Conservation (phyloP, 2,888 invertebrate species). For the Tinea trinotella region DNA sequence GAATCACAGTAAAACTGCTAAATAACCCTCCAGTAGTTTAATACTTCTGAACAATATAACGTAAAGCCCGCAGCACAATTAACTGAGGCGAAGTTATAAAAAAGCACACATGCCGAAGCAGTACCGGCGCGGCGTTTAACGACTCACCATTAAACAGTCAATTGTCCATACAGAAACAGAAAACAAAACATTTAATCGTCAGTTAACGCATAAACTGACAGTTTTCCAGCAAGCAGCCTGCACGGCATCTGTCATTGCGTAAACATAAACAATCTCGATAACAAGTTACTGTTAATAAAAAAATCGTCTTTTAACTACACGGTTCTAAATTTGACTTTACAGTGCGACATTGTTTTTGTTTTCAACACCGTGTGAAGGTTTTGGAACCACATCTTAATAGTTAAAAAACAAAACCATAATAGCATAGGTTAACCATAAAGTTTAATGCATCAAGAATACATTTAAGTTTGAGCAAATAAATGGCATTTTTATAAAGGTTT, state of each 20-base stretch:
- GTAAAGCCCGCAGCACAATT: background rate
- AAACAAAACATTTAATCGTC: conserved; percentile 15
- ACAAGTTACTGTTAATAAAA: background rate
- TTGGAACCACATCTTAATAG: background rate
- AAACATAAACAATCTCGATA: conserved; percentile 33
- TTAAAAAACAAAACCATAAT: too few species aligned
- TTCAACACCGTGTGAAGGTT: background rate
- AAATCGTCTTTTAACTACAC: background rate
- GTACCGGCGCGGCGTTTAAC: background rate
- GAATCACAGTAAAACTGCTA: too few species aligned
- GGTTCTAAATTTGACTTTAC: background rate
- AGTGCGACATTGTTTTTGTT: background rate
- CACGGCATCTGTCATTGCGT: conserved; percentile 44
- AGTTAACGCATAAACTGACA: conserved; percentile 12
- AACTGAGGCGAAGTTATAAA: background rate
- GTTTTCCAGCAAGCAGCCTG: conserved; percentile 11
- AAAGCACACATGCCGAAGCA: background rate
- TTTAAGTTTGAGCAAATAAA: too few species aligned
- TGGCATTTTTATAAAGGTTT: too few species aligned
- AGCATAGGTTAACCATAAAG: too few species aligned
- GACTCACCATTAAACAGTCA: background rate
- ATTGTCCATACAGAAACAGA: conserved; percentile 6
- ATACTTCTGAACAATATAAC: too few species aligned
- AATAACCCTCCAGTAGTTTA: too few species aligned
- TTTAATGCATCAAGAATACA: too few species aligned